Evolutionary conservation across 2,888 invertebrate species (phyloP).

Genomic region (Eustalomyia histrio): DNA sequence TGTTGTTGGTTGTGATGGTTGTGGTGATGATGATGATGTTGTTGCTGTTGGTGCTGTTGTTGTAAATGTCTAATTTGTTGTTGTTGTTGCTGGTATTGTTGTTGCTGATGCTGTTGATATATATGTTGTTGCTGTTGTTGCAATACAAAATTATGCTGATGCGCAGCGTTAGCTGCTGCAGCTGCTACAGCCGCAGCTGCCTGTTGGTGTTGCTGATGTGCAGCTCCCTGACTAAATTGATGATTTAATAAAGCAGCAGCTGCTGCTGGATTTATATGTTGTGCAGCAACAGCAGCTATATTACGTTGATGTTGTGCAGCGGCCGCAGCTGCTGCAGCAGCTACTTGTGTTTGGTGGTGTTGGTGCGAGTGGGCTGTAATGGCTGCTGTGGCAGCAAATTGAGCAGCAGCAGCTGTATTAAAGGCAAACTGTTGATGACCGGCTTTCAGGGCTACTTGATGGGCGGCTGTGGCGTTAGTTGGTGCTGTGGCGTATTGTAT

Average conservation of each 20-base stretch:
- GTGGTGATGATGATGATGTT: slow-evolving; percentile 65
- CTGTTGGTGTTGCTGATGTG: slow-evolving; percentile 67
- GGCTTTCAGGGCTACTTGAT: slow-evolving; percentile 72
- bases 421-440: slow-evolving; percentile 73
- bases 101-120: slow-evolving; percentile 71
- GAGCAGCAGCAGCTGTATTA: slow-evolving; percentile 71
- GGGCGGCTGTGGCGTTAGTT: slow-evolving; percentile 72
- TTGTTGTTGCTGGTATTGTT: slow-evolving; percentile 71
- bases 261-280: slow-evolving; percentile 74
- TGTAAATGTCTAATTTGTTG: slow-evolving; percentile 73
- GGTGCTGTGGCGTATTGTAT: slow-evolving; percentile 78
- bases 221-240: slow-evolving; percentile 73
- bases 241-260: slow-evolving; percentile 75
- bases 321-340: slow-evolving; percentile 74
- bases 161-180: slow-evolving; percentile 74
- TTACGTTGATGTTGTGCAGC: slow-evolving; percentile 73
- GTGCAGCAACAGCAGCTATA: slow-evolving; percentile 69
- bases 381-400: slow-evolving; percentile 69
- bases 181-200: slow-evolving; percentile 71
- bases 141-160: slow-evolving; percentile 73
- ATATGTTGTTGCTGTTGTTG: slow-evolving; percentile 75
- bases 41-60: slow-evolving; percentile 68
- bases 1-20: slow-evolving; percentile 65
- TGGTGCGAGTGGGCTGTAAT: slow-evolving; percentile 68
- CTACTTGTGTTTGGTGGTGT: slow-evolving; percentile 71